phyloP scores from a whole-genome alignment of 1,140 invertebrate species.

The Camponotus pennsylvanicus region DNA sequence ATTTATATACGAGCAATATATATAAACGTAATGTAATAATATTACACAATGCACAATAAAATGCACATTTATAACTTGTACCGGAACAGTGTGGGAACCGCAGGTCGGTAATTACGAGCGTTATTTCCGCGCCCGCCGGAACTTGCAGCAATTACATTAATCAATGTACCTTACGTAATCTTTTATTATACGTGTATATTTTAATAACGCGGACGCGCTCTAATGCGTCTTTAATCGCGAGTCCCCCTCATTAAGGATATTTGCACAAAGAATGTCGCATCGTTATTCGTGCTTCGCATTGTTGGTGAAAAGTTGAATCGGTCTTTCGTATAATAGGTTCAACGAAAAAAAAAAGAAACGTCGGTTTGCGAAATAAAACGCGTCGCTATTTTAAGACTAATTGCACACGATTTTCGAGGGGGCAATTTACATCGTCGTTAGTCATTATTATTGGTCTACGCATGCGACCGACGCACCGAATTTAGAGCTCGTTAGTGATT shows the following conservation, averaged over 20 bases:
- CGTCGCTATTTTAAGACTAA: background rate
- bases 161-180: slow-evolving; percentile 69
- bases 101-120: slow-evolving; percentile 61
- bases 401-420: background rate
- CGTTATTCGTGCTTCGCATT: background rate
- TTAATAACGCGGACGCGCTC: slow-evolving; percentile 36
- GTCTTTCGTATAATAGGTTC: background rate
- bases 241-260: background rate
- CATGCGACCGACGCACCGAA: slow-evolving; percentile 4
- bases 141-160: slow-evolving; percentile 67
- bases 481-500: slow-evolving; percentile 46
- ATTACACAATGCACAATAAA: slow-evolving; percentile 13
- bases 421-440: background rate
- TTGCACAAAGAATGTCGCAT: background rate
- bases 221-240: slow-evolving; percentile 13
- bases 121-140: slow-evolving; percentile 69
- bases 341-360: background rate
- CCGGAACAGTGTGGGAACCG: slow-evolving; percentile 63
- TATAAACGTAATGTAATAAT: background rate
- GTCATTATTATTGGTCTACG: slow-evolving; percentile 24
- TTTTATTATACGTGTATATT: slow-evolving; percentile 33
- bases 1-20: slow-evolving; percentile 7
- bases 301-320: slow-evolving; percentile 1
- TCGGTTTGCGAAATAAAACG: background rate
- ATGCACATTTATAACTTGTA: slow-evolving; percentile 12